phyloP scores from a whole-genome alignment of 2,888 invertebrate species.

The Hanleya hanleyi region DNA sequence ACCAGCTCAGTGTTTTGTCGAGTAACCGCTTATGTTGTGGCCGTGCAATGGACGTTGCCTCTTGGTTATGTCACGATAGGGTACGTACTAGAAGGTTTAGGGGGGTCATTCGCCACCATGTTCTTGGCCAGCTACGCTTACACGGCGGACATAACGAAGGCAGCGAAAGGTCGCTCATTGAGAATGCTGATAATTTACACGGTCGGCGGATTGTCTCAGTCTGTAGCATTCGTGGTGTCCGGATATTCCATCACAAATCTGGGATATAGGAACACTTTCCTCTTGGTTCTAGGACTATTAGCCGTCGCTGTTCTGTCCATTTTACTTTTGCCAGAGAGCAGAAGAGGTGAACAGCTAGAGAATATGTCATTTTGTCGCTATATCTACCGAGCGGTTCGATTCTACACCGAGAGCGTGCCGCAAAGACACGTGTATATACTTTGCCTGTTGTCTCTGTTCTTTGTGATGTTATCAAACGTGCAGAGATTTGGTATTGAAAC shows the following conservation, averaged over 20 bases:
- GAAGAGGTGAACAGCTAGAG: not conserved
- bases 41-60: not conserved
- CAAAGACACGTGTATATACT: constrained; percentile 40
- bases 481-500: constrained; percentile 38
- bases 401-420: constrained; percentile 31
- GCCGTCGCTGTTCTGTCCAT: not conserved
- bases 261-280: constrained; percentile 36
- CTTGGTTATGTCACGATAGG: constrained; percentile 15
- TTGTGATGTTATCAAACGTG: constrained; percentile 25
- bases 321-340: constrained; percentile 36
- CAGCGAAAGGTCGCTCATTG: constrained; percentile 27
- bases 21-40: constrained; percentile 5
- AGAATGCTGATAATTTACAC: constrained; percentile 20
- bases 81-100: constrained; percentile 36
- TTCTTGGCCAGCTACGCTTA: constrained; percentile 39
- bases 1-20: not conserved
- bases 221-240: not conserved
- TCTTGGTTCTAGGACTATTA: constrained; percentile 19
- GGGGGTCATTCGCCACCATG: constrained; percentile 38
- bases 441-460: constrained; percentile 27
- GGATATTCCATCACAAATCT: constrained; percentile 34
- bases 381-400: constrained; percentile 14
- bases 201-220: not conserved
- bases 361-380: constrained; percentile 14
- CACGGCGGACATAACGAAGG: constrained; percentile 37